These are phyloP conservation scores for Dicrostonyx torquatus DNA, from an alignment of 2,797 vertebrate genomes.

Conservation along the genomic window DNA sequence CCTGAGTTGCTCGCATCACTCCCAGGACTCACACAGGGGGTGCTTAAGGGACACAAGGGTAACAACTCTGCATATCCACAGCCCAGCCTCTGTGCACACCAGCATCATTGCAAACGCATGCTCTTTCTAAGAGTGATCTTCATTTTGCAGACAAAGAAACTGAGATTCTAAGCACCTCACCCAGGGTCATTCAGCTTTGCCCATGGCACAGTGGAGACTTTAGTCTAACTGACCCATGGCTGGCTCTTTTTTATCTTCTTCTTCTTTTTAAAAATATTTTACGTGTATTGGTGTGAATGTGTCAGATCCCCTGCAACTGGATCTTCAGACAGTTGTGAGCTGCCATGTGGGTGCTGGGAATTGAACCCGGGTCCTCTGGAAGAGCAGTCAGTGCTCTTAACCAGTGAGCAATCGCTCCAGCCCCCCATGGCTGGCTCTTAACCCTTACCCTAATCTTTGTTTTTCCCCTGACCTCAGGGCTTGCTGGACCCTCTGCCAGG, in stretches of 20 bases:
- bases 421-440: not conserved
- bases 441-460: not conserved
- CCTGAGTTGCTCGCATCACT: not conserved
- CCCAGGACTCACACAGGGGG: not conserved
- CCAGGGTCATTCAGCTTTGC: not conserved
- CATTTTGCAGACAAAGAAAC: conserved; percentile 11
- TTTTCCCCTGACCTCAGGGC: not conserved
- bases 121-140: not conserved
- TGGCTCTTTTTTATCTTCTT: too few species aligned
- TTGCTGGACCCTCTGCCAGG: not conserved
- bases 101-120: not conserved
- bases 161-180: not conserved
- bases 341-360: too few species aligned
- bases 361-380: too few species aligned
- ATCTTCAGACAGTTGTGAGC: too few species aligned
- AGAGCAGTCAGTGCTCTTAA: too few species aligned
- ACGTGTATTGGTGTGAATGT: too few species aligned
- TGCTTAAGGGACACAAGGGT: not conserved
- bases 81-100: not conserved
- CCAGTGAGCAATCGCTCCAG: too few species aligned
- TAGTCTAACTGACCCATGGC: not conserved
- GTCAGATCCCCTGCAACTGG: too few species aligned
- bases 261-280: too few species aligned
- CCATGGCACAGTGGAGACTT: not conserved
- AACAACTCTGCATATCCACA: not conserved